Conservation (phyloP, 2,888 invertebrate species). For the Caradrina kadenii region DNA sequence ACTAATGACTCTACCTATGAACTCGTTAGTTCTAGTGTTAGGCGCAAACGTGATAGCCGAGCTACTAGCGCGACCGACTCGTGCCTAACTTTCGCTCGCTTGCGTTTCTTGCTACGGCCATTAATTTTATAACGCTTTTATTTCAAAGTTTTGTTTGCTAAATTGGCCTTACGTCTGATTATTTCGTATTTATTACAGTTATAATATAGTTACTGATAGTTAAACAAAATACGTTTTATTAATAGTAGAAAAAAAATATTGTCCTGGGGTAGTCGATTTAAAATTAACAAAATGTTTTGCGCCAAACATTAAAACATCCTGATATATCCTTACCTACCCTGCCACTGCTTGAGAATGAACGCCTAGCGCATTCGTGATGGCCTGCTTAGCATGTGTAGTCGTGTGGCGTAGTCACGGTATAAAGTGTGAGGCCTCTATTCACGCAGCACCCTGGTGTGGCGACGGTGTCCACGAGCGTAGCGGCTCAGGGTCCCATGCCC, state of each 20-base stretch:
- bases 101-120: conserved; percentile 47
- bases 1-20: conserved; percentile 59
- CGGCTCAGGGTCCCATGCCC: conserved; percentile 76
- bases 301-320: conserved; percentile 60
- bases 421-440: conserved; percentile 58
- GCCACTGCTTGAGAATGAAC: conserved; percentile 66
- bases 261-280: background rate
- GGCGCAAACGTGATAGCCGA: conserved; percentile 51
- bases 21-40: conserved; percentile 62
- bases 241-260: background rate
- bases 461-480: conserved; percentile 84
- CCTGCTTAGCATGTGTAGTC: conserved; percentile 37
- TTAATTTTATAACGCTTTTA: conserved; percentile 41
- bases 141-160: conserved; percentile 32
- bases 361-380: conserved; percentile 54
- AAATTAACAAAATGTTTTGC: conserved; percentile 42
- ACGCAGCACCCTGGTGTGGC: conserved; percentile 84
- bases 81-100: conserved; percentile 38
- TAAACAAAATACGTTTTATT: background rate
- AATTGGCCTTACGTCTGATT: conserved; percentile 7
- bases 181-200: conserved; percentile 1
- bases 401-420: conserved; percentile 34
- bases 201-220: background rate
- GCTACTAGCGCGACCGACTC: conserved; percentile 24
- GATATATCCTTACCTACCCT: conserved; percentile 36